phyloP scores from a whole-genome alignment of 2,797 vertebrate species.

The Siniperca obscura region DNA sequence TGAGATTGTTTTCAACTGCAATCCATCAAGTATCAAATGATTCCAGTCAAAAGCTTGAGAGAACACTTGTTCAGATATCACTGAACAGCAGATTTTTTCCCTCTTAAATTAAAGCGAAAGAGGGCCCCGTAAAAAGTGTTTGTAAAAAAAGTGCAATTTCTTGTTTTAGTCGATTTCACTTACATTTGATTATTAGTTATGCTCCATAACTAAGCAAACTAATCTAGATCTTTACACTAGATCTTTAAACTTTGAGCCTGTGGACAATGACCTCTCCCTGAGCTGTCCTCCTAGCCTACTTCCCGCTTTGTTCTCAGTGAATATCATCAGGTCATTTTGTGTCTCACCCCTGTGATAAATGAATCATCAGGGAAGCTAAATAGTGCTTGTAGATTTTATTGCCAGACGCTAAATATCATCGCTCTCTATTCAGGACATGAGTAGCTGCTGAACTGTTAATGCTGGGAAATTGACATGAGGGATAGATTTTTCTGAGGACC shows the following conservation, averaged over 20 bases:
- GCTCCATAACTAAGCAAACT: constrained; percentile 28
- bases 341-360: constrained; percentile 77
- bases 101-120: constrained; percentile 17
- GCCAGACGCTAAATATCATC: constrained; percentile 74
- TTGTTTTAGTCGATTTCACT: constrained; percentile 38
- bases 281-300: constrained; percentile 28
- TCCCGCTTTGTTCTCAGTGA: constrained; percentile 48
- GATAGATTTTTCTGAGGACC: constrained; percentile 81
- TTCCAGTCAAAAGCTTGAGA: constrained; percentile 40
- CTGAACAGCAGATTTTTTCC: constrained; percentile 20
- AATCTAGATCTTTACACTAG: constrained; percentile 33
- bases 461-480: constrained; percentile 78
- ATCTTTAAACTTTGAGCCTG: constrained; percentile 21
- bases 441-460: constrained; percentile 79
- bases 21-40: constrained; percentile 57
- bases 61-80: constrained; percentile 51
- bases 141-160: background rate
- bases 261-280: constrained; percentile 28
- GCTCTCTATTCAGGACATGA: constrained; percentile 72
- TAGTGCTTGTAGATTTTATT: constrained; percentile 78
- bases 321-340: constrained; percentile 63
- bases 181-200: constrained; percentile 30
- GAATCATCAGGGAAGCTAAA: constrained; percentile 73
- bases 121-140: background rate
- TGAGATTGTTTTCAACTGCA: constrained; percentile 46